Conservation (phyloP, 2,888 invertebrate genomes). For the Blastobasis lacticolella region DNA sequence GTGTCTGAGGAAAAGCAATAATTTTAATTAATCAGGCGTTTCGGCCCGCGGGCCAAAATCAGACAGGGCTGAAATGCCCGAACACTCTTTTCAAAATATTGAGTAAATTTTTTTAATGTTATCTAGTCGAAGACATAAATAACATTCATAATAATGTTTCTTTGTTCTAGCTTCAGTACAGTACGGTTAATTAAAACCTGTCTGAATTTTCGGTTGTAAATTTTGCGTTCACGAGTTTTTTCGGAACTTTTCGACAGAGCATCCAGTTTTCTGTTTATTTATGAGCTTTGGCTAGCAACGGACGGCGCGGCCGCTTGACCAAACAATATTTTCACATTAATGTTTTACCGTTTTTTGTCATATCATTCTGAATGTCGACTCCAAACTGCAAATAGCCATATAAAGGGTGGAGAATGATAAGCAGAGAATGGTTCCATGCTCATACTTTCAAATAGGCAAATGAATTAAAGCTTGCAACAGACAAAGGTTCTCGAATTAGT, state of each 20-base stretch:
- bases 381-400: too few relatives aligned
- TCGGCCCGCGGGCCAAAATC: too few relatives aligned
- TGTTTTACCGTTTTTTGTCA: slow-evolving; percentile 42
- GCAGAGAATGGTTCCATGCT: too few relatives aligned
- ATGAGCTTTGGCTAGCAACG: slow-evolving; percentile 61
- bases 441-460: too few relatives aligned
- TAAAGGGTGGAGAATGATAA: too few relatives aligned
- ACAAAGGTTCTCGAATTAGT: too few relatives aligned
- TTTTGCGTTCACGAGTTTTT: slow-evolving; percentile 58
- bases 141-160: slow-evolving; percentile 15
- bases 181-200: slow-evolving; percentile 67
- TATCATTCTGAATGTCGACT: background rate
- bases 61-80: background rate
- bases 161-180: slow-evolving; percentile 24
- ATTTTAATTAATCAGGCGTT: too few relatives aligned
- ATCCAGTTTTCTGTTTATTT: slow-evolving; percentile 70
- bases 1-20: too few relatives aligned
- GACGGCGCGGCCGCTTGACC: slow-evolving; percentile 52
- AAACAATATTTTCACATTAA: slow-evolving; percentile 56
- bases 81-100: background rate
- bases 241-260: slow-evolving; percentile 66
- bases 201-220: slow-evolving; percentile 64
- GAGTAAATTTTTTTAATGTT: background rate
- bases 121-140: background rate
- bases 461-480: too few relatives aligned